Base-by-base conservation (phyloP, 2,888 invertebrate species). In the Chalcis sispes region DNA sequence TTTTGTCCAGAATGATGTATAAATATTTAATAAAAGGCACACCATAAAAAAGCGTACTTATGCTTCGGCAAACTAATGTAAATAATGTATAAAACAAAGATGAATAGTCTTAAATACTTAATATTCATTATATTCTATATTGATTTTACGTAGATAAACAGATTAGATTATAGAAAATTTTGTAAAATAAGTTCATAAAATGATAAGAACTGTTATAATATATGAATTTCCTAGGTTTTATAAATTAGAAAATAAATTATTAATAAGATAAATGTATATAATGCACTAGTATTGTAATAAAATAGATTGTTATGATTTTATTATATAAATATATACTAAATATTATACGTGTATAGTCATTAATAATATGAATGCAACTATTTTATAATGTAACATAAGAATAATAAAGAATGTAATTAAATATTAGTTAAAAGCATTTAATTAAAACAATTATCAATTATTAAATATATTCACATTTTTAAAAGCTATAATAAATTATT, bases 301-400 rank as follows among this genome's bases (percentile, higher is more conserved):
- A 82, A 82, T 82, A 80, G 79, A 83, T 83, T 86, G 84, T 86
- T 86, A 83, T 77, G 80, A 77, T 81, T 74, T 81, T 82, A 82
- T 78, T 81, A 79, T 81, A 83, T 82, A 81, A 77, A 83, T 83
- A 81, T 83, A 83, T 82, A 81, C 74, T 61, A 48, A 56, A 74
- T 81, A 84, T 82, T 78, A 82, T 82, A 80, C 83, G 82, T 82
- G 82, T 84, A 83, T 85, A 86, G 84, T 85, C 83, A 83, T 79
- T 83, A 82, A 84, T 82, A 81, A 84, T 82, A 81, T 83, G 84
- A 84, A 81, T 80, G 81, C 83, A 85, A 85, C 82, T 86, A 86
- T 87, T 86, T 86, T 86, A 85, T 84, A 83, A 79, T 50, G 81
- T 75, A 81, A 81, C 72, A 81, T 75, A 81, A 81, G 72, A 83